A percentile compares a stretch with the other conserved stretches of the same genome.
Conservation (phyloP, 2,888 invertebrate species). For the Ecliptopera silaceata region DNA sequence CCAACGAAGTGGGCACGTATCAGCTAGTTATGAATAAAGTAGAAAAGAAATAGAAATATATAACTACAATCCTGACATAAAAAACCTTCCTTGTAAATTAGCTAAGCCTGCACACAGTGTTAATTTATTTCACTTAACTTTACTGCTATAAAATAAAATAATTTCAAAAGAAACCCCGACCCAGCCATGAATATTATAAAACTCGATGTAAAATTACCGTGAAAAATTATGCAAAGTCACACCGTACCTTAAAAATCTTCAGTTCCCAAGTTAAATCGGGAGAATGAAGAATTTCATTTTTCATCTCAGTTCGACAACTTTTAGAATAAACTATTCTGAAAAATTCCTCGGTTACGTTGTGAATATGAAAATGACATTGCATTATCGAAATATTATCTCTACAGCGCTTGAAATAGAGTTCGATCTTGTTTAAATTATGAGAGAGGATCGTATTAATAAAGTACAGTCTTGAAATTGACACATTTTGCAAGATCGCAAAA, state of each 20-base stretch:
- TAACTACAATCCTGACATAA: no score
- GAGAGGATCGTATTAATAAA: slow-evolving; percentile 23
- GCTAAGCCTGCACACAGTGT: no score
- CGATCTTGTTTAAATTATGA: slow-evolving; percentile 17
- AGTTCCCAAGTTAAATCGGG: slow-evolving; percentile 32
- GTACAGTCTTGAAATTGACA: slow-evolving; percentile 28
- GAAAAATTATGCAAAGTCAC: slow-evolving; percentile 36
- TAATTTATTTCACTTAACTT: no score
- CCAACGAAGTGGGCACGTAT: no score
- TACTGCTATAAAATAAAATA: neutral
- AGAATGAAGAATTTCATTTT: slow-evolving; percentile 36
- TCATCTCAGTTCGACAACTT: slow-evolving; percentile 39
- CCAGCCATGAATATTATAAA: slow-evolving; percentile 18
- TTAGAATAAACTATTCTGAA: slow-evolving; percentile 36
- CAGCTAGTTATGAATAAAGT: no score
- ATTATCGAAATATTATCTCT: slow-evolving; percentile 42
- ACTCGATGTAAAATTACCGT: slow-evolving; percentile 19
- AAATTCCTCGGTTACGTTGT: slow-evolving; percentile 38
- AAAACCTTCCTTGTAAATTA: no score
- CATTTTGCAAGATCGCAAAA: slow-evolving; percentile 23
- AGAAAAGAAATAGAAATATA: no score
- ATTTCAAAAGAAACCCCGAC: neutral
- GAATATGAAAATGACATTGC: slow-evolving; percentile 45
- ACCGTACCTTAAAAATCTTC: slow-evolving; percentile 31
- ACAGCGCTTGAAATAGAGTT: slow-evolving; percentile 12